Conservation (phyloP, 2,797 vertebrate genomes). For the Lepus oiostolus region DNA sequence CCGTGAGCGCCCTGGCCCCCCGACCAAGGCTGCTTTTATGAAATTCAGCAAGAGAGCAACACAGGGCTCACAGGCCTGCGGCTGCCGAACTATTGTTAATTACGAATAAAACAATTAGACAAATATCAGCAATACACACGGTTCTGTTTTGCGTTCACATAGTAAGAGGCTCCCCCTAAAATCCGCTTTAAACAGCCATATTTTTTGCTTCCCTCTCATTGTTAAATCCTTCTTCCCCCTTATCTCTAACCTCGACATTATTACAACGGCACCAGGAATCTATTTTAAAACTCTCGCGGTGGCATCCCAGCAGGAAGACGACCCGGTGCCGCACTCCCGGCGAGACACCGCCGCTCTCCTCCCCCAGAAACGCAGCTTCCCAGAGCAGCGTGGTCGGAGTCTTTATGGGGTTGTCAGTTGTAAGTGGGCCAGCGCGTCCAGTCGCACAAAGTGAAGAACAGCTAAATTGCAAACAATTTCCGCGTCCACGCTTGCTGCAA, state of each 20-base stretch:
- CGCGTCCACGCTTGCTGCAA: background rate
- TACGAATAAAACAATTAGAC: constrained; percentile 29
- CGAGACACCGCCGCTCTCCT: background rate
- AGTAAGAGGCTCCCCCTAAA: background rate
- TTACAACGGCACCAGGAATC: constrained; percentile 73
- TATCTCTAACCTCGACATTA: constrained; percentile 70
- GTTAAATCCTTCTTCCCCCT: constrained; percentile 45
- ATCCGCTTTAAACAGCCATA: background rate
- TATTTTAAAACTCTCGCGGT: constrained; percentile 76
- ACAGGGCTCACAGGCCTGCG: background rate
- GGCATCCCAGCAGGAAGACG: constrained; percentile 73
- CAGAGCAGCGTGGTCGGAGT: constrained; percentile 30
- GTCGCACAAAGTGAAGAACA: background rate
- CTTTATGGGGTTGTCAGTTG: background rate
- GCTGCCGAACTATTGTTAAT: background rate
- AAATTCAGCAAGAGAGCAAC: background rate
- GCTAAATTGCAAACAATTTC: background rate
- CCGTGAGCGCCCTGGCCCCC: no score
- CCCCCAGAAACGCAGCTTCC: background rate
- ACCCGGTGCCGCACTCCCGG: constrained; percentile 26
- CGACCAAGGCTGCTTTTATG: background rate
- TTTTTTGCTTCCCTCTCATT: constrained; percentile 55
- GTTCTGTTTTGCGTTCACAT: background rate
- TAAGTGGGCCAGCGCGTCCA: background rate
- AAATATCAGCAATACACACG: background rate